phyloP scores from a whole-genome alignment of 2,888 invertebrate species.

The Drosophila siamana region DNA sequence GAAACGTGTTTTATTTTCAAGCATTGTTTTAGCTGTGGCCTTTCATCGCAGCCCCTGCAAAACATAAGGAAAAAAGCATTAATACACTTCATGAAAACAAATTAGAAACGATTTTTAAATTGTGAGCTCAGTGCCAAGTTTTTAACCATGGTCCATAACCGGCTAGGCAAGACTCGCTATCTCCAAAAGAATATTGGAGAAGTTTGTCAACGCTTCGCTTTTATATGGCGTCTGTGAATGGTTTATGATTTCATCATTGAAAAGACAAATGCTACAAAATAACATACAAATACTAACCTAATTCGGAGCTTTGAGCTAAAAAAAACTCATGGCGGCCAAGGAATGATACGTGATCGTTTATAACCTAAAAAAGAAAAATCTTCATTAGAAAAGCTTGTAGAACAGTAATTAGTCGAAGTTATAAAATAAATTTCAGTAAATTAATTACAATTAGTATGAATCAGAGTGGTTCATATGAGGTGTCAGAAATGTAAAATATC shows the following conservation, averaged over 20 bases:
- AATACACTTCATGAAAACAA: conserved; percentile 9
- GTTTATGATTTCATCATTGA: conserved; percentile 82
- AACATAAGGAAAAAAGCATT: conserved; percentile 19
- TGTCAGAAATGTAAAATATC: conserved; percentile 83
- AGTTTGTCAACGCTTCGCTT: conserved; percentile 68
- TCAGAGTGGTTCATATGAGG: conserved; percentile 84
- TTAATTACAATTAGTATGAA: conserved; percentile 67
- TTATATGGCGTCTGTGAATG: conserved; percentile 84
- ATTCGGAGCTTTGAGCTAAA: not conserved
- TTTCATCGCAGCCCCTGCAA: conserved; percentile 28
- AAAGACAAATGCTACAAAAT: not conserved
- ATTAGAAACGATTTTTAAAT: not conserved
- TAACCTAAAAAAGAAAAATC: conserved; percentile 29
- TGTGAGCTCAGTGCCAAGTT: conserved; percentile 79
- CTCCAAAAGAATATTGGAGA: conserved; percentile 83
- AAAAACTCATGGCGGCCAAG: not conserved
- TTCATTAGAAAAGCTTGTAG: not conserved
- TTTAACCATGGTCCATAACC: conserved; percentile 82
- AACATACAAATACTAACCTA: conserved; percentile 37
- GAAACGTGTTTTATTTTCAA: conserved; percentile 27
- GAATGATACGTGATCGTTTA: not conserved
- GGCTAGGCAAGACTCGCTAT: conserved; percentile 72
- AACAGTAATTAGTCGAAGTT: not conserved
- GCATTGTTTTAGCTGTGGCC: not conserved
- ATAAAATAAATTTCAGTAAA: conserved; percentile 50